Conservation (phyloP, 2,888 invertebrate genomes). For the Platycheirus rosarum region DNA sequence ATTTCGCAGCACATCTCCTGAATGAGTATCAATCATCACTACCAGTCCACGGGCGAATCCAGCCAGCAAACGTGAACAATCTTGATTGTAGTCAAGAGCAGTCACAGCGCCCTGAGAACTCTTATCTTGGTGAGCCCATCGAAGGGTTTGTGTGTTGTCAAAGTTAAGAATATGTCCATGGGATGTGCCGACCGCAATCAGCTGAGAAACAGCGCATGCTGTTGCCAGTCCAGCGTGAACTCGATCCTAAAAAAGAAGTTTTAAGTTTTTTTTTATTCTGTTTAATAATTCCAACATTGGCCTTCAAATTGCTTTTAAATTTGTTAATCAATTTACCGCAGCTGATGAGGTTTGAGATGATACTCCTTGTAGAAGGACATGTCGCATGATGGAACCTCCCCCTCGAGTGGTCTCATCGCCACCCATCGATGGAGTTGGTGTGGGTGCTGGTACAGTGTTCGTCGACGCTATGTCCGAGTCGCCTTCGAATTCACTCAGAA, state of each 20-base stretch:
- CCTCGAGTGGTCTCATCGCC: slow-evolving; percentile 82
- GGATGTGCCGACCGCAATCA: slow-evolving; percentile 96
- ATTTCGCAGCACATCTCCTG: slow-evolving; percentile 89
- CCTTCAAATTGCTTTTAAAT: too few species aligned
- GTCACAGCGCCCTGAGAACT: slow-evolving; percentile 90
- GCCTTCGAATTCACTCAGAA: slow-evolving; percentile 89
- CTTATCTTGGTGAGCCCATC: slow-evolving; percentile 90
- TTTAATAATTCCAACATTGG: too few species aligned
- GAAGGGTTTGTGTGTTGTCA: slow-evolving; percentile 92
- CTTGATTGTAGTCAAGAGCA: slow-evolving; percentile 92
- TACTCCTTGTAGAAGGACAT: slow-evolving; percentile 92
- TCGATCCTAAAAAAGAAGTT: slow-evolving; percentile 86
- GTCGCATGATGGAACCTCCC: slow-evolving; percentile 88
- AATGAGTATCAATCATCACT: slow-evolving; percentile 93
- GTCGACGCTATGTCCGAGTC: slow-evolving; percentile 85
- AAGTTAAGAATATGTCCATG: slow-evolving; percentile 95
- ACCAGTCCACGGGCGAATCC: slow-evolving; percentile 92
- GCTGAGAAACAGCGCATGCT: slow-evolving; percentile 90
- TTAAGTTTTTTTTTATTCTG: too few species aligned
- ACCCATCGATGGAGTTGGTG: slow-evolving; percentile 82
- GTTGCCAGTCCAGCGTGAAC: slow-evolving; percentile 95
- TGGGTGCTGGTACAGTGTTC: slow-evolving; percentile 79
- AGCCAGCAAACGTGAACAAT: slow-evolving; percentile 92
- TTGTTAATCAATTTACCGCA: slow-evolving; percentile 85
- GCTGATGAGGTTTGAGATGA: slow-evolving; percentile 95